Evolutionary conservation across 2,113 vertebrate species (phyloP).

Genomic region (Pristiophorus japonicus): DNA sequence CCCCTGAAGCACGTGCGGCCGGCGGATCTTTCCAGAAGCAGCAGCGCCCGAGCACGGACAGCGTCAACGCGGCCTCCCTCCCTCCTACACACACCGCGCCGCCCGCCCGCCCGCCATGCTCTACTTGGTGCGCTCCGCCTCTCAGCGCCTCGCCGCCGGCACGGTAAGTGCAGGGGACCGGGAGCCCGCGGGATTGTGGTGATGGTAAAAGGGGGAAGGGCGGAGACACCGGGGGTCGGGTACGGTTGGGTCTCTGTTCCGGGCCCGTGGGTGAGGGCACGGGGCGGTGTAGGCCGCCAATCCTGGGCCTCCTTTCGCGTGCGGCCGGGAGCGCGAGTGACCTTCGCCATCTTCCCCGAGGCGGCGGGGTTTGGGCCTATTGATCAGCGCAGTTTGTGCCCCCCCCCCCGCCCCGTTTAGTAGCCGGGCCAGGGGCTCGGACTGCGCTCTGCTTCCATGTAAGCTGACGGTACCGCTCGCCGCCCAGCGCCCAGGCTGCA

Average conservation of each 20-base stretch:
- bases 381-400: too few relatives aligned
- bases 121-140: conserved; percentile 15
- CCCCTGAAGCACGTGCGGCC: neutral
- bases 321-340: neutral
- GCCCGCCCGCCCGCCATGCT: conserved; percentile 18
- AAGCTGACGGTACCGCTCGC: too few relatives aligned
- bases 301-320: neutral
- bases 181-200: neutral
- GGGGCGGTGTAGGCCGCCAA: neutral
- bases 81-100: neutral
- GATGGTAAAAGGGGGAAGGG: too few relatives aligned
- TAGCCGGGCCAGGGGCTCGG: too few relatives aligned
- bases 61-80: neutral
- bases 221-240: too few relatives aligned
- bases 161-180: neutral
- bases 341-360: neutral
- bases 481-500: too few relatives aligned
- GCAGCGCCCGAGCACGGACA: too few relatives aligned
- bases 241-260: too few relatives aligned
- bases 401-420: too few relatives aligned
- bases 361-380: too few relatives aligned
- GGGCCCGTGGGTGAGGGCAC: too few relatives aligned
- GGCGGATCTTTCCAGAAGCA: neutral
- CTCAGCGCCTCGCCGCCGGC: conserved; percentile 12
- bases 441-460: too few relatives aligned